phyloP scores from a whole-genome alignment of 2,113 vertebrate species.

The Colius striatus region DNA sequence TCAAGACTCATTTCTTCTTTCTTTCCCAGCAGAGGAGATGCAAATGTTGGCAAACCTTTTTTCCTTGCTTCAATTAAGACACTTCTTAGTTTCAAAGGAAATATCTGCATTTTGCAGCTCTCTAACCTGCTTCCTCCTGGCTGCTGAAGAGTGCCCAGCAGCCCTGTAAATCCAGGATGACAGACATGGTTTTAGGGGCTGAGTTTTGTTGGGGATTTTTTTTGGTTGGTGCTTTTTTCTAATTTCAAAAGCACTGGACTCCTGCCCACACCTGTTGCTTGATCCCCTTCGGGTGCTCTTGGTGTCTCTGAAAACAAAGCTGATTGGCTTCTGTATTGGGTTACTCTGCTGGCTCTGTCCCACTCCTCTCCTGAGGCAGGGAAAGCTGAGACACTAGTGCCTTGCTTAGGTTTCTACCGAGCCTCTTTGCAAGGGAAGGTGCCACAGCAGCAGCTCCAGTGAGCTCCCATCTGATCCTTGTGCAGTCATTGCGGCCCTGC shows the following conservation, averaged over 20 bases:
- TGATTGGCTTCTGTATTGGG: conserved; percentile 47
- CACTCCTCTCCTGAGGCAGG: background rate
- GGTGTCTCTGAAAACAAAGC: conserved; percentile 51
- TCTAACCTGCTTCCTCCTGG: background rate
- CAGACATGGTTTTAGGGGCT: background rate
- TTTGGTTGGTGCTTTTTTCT: background rate
- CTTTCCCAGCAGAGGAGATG: background rate
- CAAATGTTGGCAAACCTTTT: background rate
- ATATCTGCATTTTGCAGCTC: background rate
- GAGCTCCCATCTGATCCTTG: background rate
- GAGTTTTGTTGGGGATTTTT: background rate
- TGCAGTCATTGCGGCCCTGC: background rate
- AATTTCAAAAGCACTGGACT: conserved; percentile 31
- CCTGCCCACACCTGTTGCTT: conserved; percentile 51
- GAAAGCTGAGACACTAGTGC: background rate
- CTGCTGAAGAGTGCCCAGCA: conserved; percentile 1
- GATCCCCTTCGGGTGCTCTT: background rate
- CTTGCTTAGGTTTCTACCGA: background rate
- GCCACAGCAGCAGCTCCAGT: fast-evolving
- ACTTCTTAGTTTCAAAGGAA: conserved; percentile 18
- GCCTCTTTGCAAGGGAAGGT: background rate
- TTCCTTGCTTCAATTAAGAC: background rate
- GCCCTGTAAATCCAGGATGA: conserved; percentile 20
- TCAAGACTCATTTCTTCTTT: background rate
- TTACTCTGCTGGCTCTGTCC: conserved; percentile 39